Conservation (phyloP, 2,888 invertebrate species). For the Encarsia formosa region DNA sequence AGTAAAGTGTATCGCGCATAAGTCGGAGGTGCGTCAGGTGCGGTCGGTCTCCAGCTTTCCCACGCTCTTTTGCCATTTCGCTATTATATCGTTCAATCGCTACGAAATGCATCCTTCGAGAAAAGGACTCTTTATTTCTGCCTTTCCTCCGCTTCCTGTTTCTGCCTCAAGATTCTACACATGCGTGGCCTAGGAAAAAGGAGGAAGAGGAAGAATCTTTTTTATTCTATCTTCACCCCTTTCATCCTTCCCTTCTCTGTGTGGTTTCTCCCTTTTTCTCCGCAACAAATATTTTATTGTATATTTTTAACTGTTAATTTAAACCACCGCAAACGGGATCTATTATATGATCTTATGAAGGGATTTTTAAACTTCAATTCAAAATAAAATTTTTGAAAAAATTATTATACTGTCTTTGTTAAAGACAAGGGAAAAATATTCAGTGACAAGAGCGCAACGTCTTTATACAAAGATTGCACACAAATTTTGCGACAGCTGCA, state of each 20-base stretch:
- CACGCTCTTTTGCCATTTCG: slow-evolving; percentile 47
- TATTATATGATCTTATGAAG: no score
- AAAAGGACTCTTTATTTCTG: slow-evolving; percentile 35
- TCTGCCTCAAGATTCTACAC: not conserved
- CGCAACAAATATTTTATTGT: no score
- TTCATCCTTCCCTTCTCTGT: slow-evolving; percentile 5
- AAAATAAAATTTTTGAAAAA: no score
- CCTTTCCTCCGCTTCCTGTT: slow-evolving; percentile 3
- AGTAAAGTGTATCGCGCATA: slow-evolving; percentile 38
- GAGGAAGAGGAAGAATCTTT: slow-evolving; percentile 33
- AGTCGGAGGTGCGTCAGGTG: slow-evolving; percentile 46
- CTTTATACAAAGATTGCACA: no score
- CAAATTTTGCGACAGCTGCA: no score
- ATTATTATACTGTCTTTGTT: no score
- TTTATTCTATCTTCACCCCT: no score
- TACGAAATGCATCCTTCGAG: slow-evolving; percentile 40
- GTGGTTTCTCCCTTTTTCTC: not conserved
- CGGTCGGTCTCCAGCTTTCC: slow-evolving; percentile 45
- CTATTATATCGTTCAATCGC: slow-evolving; percentile 50
- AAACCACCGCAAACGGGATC: no score
- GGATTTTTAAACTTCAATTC: no score
- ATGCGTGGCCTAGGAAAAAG: not conserved
- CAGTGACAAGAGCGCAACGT: no score
- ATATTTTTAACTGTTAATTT: no score
- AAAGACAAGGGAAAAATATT: no score